Evolutionary conservation across 2,113 vertebrate species (phyloP).

Genomic region (Calonectris borealis): DNA sequence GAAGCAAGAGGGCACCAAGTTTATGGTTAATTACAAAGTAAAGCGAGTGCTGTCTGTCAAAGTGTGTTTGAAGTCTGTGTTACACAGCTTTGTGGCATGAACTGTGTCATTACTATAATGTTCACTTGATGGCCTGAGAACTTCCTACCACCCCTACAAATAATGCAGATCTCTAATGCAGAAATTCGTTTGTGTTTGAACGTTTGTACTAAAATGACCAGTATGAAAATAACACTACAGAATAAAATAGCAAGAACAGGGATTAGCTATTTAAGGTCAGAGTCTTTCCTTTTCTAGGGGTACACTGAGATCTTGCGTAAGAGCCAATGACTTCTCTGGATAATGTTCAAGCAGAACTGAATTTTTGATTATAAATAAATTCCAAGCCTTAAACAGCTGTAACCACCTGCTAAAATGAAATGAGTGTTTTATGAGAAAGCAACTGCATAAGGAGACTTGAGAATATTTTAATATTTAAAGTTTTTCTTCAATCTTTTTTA

Average conservation of each 20-base stretch:
- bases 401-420: neutral
- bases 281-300: neutral
- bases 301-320: neutral
- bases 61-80: neutral
- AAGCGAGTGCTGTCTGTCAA: neutral
- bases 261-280: slow-evolving; percentile 5
- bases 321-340: neutral
- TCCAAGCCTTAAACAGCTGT: neutral
- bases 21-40: neutral
- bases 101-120: neutral
- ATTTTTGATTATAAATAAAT: neutral
- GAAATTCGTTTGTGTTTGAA: neutral
- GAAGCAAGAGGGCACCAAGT: neutral
- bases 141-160: neutral
- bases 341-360: neutral
- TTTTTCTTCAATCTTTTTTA: neutral
- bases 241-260: slow-evolving; percentile 4
- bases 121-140: neutral
- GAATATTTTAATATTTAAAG: neutral
- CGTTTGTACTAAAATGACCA: neutral
- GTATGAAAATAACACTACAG: slow-evolving; percentile 17
- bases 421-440: neutral
- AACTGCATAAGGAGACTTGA: neutral
- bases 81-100: neutral
- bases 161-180: neutral